Conservation (phyloP, 2,888 invertebrate species). For the Drosophila rellima region DNA sequence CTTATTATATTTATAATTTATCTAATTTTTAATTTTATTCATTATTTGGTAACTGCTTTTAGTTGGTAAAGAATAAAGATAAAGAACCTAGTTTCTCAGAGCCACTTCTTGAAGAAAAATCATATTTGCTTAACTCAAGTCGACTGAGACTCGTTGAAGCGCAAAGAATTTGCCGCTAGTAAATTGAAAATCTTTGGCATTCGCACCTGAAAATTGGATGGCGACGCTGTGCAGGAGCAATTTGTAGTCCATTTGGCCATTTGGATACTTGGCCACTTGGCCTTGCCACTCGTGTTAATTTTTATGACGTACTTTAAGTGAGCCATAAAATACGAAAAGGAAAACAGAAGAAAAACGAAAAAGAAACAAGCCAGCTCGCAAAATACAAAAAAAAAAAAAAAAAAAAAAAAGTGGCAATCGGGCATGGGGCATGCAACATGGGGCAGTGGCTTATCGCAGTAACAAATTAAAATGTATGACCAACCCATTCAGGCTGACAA, state of each 20-base stretch:
- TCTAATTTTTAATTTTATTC: too few species aligned
- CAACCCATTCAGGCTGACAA: conserved; percentile 42
- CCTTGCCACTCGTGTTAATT: conserved; percentile 68
- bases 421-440: not conserved
- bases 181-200: conserved; percentile 21
- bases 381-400: not conserved
- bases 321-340: conserved; percentile 63
- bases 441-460: conserved; percentile 47
- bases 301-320: conserved; percentile 74
- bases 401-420: not conserved
- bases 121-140: too few species aligned
- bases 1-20: too few species aligned
- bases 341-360: not conserved
- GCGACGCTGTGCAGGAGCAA: conserved; percentile 26
- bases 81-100: too few species aligned
- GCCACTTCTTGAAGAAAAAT: too few species aligned
- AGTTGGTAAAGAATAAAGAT: too few species aligned
- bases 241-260: conserved; percentile 49
- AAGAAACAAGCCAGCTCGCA: conserved; percentile 1
- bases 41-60: too few species aligned
- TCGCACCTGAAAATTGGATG: conserved; percentile 24
- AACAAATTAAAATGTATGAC: conserved; percentile 74
- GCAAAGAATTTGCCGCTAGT: not conserved
- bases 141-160: too few species aligned
- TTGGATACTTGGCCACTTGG: conserved; percentile 24